Evolutionary conservation across 1,140 invertebrate species (phyloP).

Genomic region (Pseudomyrmex gracilis): DNA sequence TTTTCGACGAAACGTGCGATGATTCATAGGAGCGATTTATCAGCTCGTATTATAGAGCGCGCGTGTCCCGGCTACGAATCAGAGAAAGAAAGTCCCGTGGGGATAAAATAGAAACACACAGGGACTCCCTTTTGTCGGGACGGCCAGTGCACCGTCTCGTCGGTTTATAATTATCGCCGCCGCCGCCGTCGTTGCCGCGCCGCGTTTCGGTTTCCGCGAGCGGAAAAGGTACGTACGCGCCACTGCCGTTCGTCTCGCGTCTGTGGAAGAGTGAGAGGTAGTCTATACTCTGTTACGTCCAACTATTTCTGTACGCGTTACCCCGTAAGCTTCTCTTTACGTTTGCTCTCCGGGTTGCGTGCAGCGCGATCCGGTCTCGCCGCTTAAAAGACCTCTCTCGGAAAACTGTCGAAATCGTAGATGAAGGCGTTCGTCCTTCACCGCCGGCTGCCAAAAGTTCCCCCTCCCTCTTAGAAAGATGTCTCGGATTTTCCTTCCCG

Average conservation of each 20-base stretch:
- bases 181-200: constrained; percentile 48
- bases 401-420: constrained; percentile 38
- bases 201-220: constrained; percentile 17
- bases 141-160: constrained; percentile 17
- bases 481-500: not conserved
- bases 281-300: constrained; percentile 13
- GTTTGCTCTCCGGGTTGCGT: not conserved
- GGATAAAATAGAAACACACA: constrained; percentile 60
- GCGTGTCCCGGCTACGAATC: not conserved
- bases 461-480: not conserved
- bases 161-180: constrained; percentile 71
- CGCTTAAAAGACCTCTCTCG: not conserved
- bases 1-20: not conserved
- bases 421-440: constrained; percentile 30
- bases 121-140: constrained; percentile 55
- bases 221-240: constrained; percentile 23
- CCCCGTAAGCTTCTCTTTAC: constrained; percentile 3
- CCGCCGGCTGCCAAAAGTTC: constrained; percentile 3
- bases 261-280: constrained; percentile 14
- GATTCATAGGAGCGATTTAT: constrained; percentile 49
- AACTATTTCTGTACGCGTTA: constrained; percentile 68
- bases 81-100: constrained; percentile 50
- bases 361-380: no score
- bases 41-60: constrained; percentile 30
- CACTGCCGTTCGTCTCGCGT: constrained; percentile 9